phyloP scores from a whole-genome alignment of 2,113 vertebrate species.

The Erythrocercus mccallii region DNA sequence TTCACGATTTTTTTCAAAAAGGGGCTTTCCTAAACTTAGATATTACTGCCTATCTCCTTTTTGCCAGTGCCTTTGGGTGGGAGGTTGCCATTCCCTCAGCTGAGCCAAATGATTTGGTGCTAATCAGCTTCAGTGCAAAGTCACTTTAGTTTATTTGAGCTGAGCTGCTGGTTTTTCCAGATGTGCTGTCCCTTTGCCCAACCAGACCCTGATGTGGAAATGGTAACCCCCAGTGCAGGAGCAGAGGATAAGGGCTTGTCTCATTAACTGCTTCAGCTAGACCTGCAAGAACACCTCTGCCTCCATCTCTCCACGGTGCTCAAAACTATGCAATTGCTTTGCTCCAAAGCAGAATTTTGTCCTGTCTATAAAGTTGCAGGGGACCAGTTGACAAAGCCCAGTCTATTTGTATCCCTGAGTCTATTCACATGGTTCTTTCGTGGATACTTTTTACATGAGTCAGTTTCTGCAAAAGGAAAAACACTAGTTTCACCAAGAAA shows the following conservation, averaged over 20 bases:
- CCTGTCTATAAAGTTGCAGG: neutral
- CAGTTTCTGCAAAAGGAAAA: slow-evolving; percentile 31
- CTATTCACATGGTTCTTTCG: neutral
- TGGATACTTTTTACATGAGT: slow-evolving; percentile 28
- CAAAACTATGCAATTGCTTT: neutral
- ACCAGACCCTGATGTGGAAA: neutral
- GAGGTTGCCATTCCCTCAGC: neutral
- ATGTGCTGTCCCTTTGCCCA: neutral
- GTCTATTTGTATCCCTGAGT: neutral
- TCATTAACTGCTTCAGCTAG: neutral
- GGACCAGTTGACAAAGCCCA: neutral
- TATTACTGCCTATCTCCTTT: neutral
- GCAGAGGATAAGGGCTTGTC: neutral
- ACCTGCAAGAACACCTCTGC: neutral
- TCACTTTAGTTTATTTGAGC: neutral
- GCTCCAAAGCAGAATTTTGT: neutral
- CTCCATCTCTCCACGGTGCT: fast-evolving
- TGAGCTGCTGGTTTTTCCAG: neutral
- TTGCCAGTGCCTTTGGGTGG: neutral
- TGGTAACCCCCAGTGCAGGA: neutral
- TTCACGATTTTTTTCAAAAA: neutral
- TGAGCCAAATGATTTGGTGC: neutral
- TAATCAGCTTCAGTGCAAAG: neutral
- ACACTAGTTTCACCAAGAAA: slow-evolving; percentile 18
- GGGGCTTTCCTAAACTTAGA: neutral